Conservation (phyloP, 1,140 invertebrate genomes). For the Microplitis mediator region DNA sequence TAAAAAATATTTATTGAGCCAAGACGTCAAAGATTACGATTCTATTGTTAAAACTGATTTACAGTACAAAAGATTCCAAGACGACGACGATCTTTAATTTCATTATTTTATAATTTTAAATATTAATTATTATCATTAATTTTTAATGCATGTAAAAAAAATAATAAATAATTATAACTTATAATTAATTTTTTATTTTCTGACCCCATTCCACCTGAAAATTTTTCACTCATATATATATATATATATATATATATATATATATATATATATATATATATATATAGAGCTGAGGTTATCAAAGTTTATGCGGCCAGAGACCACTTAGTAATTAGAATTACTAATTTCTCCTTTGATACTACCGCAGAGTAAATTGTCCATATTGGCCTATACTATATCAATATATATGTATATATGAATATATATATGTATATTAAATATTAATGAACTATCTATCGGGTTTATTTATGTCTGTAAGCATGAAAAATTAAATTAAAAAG, state of each 20-base stretch:
- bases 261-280: too few relatives aligned
- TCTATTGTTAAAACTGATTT: conserved; percentile 38
- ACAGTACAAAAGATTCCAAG: conserved; percentile 49
- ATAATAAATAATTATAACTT: too few relatives aligned
- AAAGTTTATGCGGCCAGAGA: conserved; percentile 16
- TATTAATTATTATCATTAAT: too few relatives aligned
- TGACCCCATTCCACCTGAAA: too few relatives aligned
- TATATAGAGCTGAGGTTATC: not conserved
- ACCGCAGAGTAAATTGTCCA: not conserved
- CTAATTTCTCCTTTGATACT: conserved; percentile 20
- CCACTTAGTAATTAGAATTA: conserved; percentile 23
- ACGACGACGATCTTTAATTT: conserved; percentile 53
- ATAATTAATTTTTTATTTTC: too few relatives aligned
- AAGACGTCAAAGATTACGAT: conserved; percentile 45
- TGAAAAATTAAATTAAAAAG: not conserved
- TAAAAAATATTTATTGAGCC: conserved; percentile 30
- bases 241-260: too few relatives aligned
- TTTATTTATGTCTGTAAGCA: too few relatives aligned
- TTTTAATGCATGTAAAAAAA: too few relatives aligned
- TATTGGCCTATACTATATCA: conserved; percentile 11
- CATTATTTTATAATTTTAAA: not conserved
- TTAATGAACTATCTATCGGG: too few relatives aligned
- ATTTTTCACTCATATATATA: too few relatives aligned
- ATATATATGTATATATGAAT: too few relatives aligned
- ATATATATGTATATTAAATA: too few relatives aligned